Percentiles rank a stretch among this genome's conserved stretches.
Conservation (phyloP, 2,113 vertebrate genomes). For the Pachypanchax playfairii region DNA sequence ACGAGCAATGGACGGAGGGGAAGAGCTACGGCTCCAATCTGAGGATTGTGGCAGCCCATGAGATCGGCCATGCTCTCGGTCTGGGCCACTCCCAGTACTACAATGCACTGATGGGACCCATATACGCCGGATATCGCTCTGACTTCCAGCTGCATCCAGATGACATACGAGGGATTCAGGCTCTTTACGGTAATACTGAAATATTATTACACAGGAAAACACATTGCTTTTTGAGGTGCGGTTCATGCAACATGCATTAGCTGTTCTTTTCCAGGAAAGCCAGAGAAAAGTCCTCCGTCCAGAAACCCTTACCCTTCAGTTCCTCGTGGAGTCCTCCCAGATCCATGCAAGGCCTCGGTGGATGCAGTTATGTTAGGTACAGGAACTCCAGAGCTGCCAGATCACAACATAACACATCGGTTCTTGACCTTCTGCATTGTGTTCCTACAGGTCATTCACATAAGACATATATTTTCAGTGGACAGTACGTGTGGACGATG, state of each 20-base stretch:
- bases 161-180: slow-evolving; percentile 85
- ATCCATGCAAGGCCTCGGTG: slow-evolving; percentile 80
- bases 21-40: slow-evolving; percentile 80
- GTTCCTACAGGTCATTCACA: slow-evolving; percentile 73
- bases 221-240: neutral
- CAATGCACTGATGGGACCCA: slow-evolving; percentile 84
- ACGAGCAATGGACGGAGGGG: slow-evolving; percentile 86
- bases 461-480: slow-evolving; percentile 85
- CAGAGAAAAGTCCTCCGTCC: slow-evolving; percentile 41
- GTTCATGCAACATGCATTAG: neutral
- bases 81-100: slow-evolving; percentile 85
- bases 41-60: slow-evolving; percentile 86
- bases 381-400: neutral
- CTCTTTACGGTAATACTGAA: slow-evolving; percentile 80
- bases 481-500: slow-evolving; percentile 84
- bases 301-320: slow-evolving; percentile 12
- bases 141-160: slow-evolving; percentile 84
- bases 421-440: neutral
- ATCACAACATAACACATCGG: neutral
- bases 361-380: slow-evolving; percentile 85
- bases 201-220: neutral
- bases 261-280: slow-evolving; percentile 69
- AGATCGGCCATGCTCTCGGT: slow-evolving; percentile 87
- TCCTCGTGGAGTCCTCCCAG: slow-evolving; percentile 43
- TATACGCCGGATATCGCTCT: slow-evolving; percentile 82